phyloP scores from a whole-genome alignment of 2,797 vertebrate species.

The Eulemur mongoz region DNA sequence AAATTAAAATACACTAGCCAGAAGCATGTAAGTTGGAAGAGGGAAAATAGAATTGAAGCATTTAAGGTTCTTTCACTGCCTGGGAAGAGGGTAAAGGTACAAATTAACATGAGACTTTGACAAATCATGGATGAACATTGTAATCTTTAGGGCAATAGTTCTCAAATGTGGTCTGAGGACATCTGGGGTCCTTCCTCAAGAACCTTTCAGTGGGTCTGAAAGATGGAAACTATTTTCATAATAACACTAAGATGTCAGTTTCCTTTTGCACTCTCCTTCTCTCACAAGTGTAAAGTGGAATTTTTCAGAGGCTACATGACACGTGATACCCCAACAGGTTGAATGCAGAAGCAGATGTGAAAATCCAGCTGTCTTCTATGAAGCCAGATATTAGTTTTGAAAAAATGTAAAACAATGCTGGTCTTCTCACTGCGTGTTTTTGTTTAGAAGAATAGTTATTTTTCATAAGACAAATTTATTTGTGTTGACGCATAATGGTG shows the following conservation, averaged over 20 bases:
- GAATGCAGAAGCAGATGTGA: background rate
- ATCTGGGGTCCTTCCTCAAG: background rate
- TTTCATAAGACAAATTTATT: constrained; percentile 10
- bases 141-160: background rate
- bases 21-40: background rate
- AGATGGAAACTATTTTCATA: constrained; percentile 23
- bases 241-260: background rate
- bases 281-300: background rate
- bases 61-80: background rate
- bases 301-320: background rate
- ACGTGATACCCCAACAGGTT: background rate
- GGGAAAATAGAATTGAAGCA: background rate
- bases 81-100: constrained; percentile 4
- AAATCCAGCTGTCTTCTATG: background rate
- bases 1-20: background rate
- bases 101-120: background rate
- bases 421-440: background rate
- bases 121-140: background rate
- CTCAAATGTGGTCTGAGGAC: background rate
- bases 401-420: background rate
- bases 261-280: background rate
- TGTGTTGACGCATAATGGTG: background rate
- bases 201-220: background rate
- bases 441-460: constrained; percentile 48
- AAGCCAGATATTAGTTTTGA: background rate